Evolutionary conservation across 2,113 vertebrate genomes (phyloP).

Genomic region (Aplodontia rufa): DNA sequence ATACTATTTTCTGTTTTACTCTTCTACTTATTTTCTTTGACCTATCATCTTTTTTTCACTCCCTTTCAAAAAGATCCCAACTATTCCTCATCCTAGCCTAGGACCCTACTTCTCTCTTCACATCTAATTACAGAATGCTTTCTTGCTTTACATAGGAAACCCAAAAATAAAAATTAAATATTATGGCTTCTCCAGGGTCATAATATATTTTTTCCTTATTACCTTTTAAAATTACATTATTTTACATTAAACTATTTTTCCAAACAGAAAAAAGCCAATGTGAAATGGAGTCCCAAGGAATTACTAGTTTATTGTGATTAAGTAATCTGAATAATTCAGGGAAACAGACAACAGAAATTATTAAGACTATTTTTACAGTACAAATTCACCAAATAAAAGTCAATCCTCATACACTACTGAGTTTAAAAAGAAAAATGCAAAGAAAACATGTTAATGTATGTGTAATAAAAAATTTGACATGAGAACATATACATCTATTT

Average conservation of each 20-base stretch:
- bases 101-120: neutral
- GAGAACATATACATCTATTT: slow-evolving; percentile 24
- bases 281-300: slow-evolving; percentile 2
- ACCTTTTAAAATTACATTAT: slow-evolving; percentile 5
- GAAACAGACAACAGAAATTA: slow-evolving; percentile 19
- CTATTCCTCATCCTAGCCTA: too few relatives aligned
- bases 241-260: neutral
- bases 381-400: slow-evolving; percentile 16
- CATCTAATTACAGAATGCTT: neutral
- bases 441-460: neutral
- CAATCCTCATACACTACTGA: neutral
- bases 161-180: slow-evolving; percentile 28
- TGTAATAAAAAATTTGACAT: neutral
- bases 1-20: neutral
- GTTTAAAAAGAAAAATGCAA: slow-evolving; percentile 17
- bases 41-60: neutral
- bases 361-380: neutral
- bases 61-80: neutral
- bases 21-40: neutral
- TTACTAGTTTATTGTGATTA: slow-evolving; percentile 7
- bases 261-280: slow-evolving; percentile 10
- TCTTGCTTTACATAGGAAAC: neutral
- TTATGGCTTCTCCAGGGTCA: slow-evolving; percentile 9
- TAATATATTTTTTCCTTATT: neutral
- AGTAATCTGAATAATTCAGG: slow-evolving; percentile 43